A percentile compares a stretch with the other conserved stretches of the same genome.
Evolutionary conservation across 2,113 vertebrate genomes (phyloP).

Genomic region (Vimba vimba): DNA sequence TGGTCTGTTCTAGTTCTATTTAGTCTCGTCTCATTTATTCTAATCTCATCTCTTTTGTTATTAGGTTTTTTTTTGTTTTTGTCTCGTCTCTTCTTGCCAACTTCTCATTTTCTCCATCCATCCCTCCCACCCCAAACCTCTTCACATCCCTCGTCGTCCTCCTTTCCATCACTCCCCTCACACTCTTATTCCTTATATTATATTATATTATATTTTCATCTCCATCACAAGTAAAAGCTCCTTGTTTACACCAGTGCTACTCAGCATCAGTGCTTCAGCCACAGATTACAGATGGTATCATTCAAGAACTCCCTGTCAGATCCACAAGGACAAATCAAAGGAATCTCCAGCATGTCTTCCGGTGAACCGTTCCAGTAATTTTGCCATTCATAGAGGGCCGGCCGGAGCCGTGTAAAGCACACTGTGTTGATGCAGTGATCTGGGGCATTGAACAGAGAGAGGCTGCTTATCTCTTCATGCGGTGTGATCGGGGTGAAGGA

Average conservation of each 20-base stretch:
- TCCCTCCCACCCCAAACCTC: not conserved
- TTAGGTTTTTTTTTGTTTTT: too few relatives aligned
- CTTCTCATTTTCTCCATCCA: not conserved
- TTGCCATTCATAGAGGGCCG: not conserved
- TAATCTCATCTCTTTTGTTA: not conserved
- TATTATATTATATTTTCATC: too few relatives aligned
- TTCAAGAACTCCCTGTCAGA: constrained; percentile 3
- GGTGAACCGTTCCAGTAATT: not conserved
- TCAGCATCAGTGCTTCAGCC: not conserved
- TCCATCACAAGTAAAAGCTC: not conserved
- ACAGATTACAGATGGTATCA: not conserved
- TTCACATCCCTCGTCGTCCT: not conserved
- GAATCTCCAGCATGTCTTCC: not conserved
- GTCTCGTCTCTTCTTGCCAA: not conserved
- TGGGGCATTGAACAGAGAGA: constrained; percentile 12
- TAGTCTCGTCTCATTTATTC: not conserved
- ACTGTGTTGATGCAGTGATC: constrained; percentile 4
- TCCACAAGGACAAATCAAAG: constrained; percentile 19
- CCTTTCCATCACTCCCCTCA: not conserved
- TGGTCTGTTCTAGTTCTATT: not conserved
- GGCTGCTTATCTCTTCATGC: constrained; percentile 19
- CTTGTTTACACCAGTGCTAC: not conserved
- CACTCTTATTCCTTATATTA: not conserved
- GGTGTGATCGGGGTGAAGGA: constrained; percentile 31
- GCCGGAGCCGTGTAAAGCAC: not conserved